phyloP scores from a whole-genome alignment of 2,888 invertebrate genomes.

The Bimastos eiseni region DNA sequence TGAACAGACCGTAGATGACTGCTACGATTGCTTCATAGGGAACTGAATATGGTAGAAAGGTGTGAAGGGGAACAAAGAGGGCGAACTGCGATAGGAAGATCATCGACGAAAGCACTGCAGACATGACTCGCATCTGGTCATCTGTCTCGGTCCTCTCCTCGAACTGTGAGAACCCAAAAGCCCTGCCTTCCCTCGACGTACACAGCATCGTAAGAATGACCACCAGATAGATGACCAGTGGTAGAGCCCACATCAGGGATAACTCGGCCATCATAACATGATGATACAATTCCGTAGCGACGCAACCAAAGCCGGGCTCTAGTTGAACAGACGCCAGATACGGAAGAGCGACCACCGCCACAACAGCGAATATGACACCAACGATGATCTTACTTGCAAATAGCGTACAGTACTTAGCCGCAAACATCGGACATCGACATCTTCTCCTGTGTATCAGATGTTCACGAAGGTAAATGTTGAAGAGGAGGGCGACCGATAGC shows the following conservation, averaged over 20 bases:
- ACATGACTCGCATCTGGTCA: neutral
- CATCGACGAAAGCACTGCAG: neutral
- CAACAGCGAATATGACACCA: neutral
- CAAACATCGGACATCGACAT: slow-evolving; percentile 18
- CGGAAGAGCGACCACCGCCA: neutral
- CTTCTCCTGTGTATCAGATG: neutral
- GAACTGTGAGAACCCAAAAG: neutral
- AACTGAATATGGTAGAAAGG: neutral
- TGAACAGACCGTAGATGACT: neutral
- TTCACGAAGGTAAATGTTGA: slow-evolving; percentile 14
- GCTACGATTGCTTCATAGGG: neutral
- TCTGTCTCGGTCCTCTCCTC: neutral
- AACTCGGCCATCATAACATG: neutral
- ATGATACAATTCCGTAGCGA: neutral
- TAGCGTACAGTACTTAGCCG: slow-evolving; percentile 18
- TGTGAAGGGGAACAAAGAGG: neutral
- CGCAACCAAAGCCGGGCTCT: neutral
- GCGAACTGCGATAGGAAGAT: neutral
- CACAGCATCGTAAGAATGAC: neutral
- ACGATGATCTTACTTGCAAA: slow-evolving; percentile 18
- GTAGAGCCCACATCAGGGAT: neutral
- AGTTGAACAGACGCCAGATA: neutral
- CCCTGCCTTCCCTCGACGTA: neutral
- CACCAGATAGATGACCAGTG: neutral
- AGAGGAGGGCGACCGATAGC: neutral